These are phyloP conservation scores for Frieseomelitta varia DNA, from an alignment of 1,140 invertebrate genomes.

Conservation along the genomic window DNA sequence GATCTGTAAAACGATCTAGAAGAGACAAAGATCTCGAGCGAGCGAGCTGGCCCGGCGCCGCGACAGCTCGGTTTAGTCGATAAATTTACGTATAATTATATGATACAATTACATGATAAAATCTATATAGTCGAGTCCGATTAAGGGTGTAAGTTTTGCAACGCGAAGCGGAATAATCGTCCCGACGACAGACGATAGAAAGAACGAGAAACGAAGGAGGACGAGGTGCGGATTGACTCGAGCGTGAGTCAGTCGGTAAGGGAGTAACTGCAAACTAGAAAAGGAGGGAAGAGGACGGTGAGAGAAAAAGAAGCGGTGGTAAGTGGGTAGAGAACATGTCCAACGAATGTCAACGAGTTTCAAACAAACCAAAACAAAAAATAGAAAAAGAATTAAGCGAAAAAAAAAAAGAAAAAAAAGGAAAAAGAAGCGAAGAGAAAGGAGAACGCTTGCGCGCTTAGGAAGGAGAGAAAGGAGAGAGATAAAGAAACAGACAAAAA, in stretches of 20 bases:
- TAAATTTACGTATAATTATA: conserved; percentile 54
- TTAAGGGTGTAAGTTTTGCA: conserved; percentile 58
- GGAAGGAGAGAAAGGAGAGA: background rate
- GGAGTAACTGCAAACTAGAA: conserved; percentile 15
- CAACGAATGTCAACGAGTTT: conserved; percentile 71
- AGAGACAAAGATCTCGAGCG: conserved; percentile 52
- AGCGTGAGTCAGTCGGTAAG: background rate
- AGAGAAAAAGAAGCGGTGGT: background rate
- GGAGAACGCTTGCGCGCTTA: background rate
- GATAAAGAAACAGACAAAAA: background rate
- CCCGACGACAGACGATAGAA: background rate
- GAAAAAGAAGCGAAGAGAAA: background rate
- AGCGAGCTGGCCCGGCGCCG: conserved; percentile 56
- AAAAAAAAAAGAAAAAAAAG: background rate
- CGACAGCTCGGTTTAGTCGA: conserved; percentile 62
- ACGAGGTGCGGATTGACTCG: background rate
- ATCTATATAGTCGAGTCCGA: conserved; percentile 48
- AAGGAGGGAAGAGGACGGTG: background rate
- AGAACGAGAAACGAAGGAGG: background rate
- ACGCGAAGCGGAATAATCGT: background rate
- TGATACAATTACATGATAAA: background rate
- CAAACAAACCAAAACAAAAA: background rate
- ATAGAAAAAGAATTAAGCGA: conserved; percentile 6
- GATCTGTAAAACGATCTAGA: background rate
- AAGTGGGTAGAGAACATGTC: conserved; percentile 55